Base-by-base conservation (phyloP, 2,888 invertebrate genomes). In the Phyllotreta cruciferae region DNA sequence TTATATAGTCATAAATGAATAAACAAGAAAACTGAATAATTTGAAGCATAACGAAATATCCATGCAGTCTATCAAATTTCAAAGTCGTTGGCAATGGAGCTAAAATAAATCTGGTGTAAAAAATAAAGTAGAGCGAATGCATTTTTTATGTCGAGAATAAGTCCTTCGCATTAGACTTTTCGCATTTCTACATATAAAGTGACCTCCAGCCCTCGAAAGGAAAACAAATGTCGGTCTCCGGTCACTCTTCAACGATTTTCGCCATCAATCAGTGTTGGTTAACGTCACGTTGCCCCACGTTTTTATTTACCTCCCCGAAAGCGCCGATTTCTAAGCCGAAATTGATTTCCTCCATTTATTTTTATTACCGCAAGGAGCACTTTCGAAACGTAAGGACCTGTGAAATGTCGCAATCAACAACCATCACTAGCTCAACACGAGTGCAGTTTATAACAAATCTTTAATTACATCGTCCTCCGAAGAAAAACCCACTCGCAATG, bases 201-300 rank as follows among this genome's bases (percentile, higher is more conserved):
- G 69, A 54, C 65, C 66, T 24, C 24, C n/a, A 4, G 24, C 24
- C 24, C 24, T 24, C 62, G 54, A 73, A 78, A 78, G 75, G 79
- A 77, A 79, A 79, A 79, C 77, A 79, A 78, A 79, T 79, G 78
- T 72, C 72, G 72, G 70, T 72, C 75, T 73, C 73, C 73, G 77
- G 77, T 77, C 77, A 75, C 74, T 72, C 72, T 66, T 68, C 70
- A 63, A 62, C 71, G 71, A 70, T 71, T 73, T 67, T 58, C 56
- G 63, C 64, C 75, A 78, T 78, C 75, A 78, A 78, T 78, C 77
- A 75, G 70, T 61, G 64, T 61, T 56, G 66, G 61, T 67, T 66
- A 66, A 60, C 52, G 66, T 63, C 66, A 61, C 57, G n/a, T 49
- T 36, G 38, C 60, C 57, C 50, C 63, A 62, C 45, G 55, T 45